Conservation (phyloP, 2,113 vertebrate species). For the Sterna hirundo region DNA sequence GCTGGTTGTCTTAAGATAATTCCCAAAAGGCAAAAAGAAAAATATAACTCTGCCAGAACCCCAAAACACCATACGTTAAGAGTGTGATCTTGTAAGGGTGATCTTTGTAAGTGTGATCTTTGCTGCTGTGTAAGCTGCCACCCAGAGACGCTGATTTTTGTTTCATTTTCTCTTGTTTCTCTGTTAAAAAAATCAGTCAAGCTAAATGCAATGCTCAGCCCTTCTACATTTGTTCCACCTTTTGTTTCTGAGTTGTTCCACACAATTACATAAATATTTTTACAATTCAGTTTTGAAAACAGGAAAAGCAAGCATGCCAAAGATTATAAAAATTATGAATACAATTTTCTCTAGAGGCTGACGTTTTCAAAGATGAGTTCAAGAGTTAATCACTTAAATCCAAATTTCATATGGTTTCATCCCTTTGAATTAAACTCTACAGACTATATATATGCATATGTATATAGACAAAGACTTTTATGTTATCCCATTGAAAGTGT, state of each 20-base stretch:
- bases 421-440: not conserved
- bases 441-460: not conserved
- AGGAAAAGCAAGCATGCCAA: not conserved
- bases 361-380: not conserved
- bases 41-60: not conserved
- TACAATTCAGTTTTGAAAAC: not conserved
- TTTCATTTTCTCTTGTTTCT: not conserved
- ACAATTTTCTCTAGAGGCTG: not conserved
- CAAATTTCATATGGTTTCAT: not conserved
- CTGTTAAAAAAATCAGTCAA: not conserved
- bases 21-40: not conserved
- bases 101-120: no score
- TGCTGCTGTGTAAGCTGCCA: not conserved
- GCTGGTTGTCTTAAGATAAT: not conserved
- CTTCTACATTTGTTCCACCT: not conserved
- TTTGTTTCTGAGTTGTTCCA: not conserved
- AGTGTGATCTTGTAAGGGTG: not conserved
- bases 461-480: not conserved
- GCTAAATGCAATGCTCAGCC: not conserved
- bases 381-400: not conserved
- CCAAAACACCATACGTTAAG: not conserved
- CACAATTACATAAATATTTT: not conserved
- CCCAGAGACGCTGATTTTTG: not conserved
- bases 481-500: not conserved
- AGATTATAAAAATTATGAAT: not conserved